These are phyloP conservation scores for Metopolophium dirhodum DNA, from an alignment of 1,140 invertebrate species.

Conservation along the genomic window DNA sequence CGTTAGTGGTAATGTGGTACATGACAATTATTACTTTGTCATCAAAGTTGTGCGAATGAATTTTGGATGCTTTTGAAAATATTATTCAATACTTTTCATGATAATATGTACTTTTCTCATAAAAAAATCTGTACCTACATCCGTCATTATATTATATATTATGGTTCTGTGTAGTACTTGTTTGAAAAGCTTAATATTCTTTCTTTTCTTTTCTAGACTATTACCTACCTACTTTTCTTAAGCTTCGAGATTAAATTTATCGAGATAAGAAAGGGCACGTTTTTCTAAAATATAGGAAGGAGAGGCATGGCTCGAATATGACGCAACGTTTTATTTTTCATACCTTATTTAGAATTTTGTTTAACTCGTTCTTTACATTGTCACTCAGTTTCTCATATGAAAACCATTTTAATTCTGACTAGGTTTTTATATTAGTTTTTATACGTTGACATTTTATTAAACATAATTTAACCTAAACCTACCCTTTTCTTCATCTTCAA, in stretches of 20 bases:
- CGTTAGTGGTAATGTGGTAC: neutral
- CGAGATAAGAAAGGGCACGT: neutral
- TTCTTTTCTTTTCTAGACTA: neutral
- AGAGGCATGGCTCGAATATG: neutral
- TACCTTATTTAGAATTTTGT: neutral
- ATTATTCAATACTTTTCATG: neutral
- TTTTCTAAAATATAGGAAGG: neutral
- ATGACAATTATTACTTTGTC: neutral
- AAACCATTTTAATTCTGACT: neutral
- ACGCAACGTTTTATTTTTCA: neutral
- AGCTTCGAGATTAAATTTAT: neutral
- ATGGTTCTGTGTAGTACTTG: neutral
- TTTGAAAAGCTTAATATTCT: neutral
- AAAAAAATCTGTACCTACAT: neutral
- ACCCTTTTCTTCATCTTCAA: neutral
- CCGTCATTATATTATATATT: neutral
- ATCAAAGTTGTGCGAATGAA: neutral
- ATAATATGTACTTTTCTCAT: neutral
- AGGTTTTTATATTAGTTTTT: conserved; percentile 2
- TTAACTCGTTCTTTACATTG: neutral
- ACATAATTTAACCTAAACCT: neutral
- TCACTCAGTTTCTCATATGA: neutral
- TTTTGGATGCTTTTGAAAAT: neutral
- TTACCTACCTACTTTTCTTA: neutral
- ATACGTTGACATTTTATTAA: neutral